Evolutionary conservation across 1,140 invertebrate species (phyloP), one percentile per base, ranked within the genome.

Genomic region (Zaprionus vittiger): DNA sequence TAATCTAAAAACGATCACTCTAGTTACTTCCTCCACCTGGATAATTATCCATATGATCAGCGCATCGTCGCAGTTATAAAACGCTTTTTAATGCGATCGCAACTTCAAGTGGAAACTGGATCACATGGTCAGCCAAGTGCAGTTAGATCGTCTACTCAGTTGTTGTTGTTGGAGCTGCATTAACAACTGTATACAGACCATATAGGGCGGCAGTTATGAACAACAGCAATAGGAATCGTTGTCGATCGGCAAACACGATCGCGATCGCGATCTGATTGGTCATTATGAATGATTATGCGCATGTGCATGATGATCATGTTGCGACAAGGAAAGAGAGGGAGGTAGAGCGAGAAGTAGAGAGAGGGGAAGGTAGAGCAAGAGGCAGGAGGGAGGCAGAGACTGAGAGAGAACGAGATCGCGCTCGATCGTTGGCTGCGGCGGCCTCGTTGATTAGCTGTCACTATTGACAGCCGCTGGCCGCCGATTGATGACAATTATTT

Each of bases 231-330:
- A 67, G 62, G 60, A 66, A 62, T 28, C 67, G 6, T 41, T 14
- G 41, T 57, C 34, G 55, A 60, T 41, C 41, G 57, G 4, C 44
- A 31, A 57, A 20, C 26, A 44, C 24, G 63, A 64, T 62, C 38
- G 52, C 38, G 69, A 57, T 56, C 24, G 37, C 28, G 31, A 61
- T 17, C 49, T 37, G 59, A 73, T 63, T 26, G 64, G 60, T 82
- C 81, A 90, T 85, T 85, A 90, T 90, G 85, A 90, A 90, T 90
- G 85, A 90, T 90, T 80, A 85, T 90, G 84, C 82, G 83, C 81
- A 81, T 79, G 71, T 59, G 68, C 60, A 41, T 54, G 68, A 67
- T 73, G 76, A 81, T 81, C 70, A 67, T 79, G 76, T 85, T 72
- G 56, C 31, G 52, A 5, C 20, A 34, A 17, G 37, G 6, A 34